Evolutionary conservation across 35 echinoderm and acorn worm genomes (phyloP).

Genomic region (Diadema setosum): DNA sequence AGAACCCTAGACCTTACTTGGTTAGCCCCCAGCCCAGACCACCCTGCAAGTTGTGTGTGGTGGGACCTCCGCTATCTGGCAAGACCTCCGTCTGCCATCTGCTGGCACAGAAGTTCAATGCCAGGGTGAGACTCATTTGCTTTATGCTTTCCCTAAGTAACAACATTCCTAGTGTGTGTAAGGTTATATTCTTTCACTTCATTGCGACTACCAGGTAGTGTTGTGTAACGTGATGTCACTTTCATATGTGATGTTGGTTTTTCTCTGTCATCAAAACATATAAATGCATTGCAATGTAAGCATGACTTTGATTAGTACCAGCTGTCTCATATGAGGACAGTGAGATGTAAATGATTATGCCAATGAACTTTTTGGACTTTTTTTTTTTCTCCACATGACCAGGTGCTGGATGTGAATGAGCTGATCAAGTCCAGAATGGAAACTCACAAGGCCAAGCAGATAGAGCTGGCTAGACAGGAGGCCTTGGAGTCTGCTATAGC

Average conservation of each 20-base stretch:
- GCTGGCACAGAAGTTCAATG: constrained; percentile 91
- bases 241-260: too few relatives aligned
- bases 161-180: too few relatives aligned
- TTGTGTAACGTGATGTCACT: too few relatives aligned
- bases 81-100: constrained; percentile 80
- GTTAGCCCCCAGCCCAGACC: constrained; percentile 93
- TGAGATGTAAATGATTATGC: too few relatives aligned
- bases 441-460: constrained; percentile 89
- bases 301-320: too few relatives aligned
- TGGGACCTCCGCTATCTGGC: constrained; percentile 86
- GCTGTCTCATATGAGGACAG: too few relatives aligned
- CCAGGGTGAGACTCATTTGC: constrained; percentile 58
- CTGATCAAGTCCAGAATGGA: constrained; percentile 86
- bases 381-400: background rate
- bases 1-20: constrained; percentile 90
- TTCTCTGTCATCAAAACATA: too few relatives aligned
- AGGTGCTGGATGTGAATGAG: constrained; percentile 92
- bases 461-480: constrained; percentile 83
- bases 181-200: too few relatives aligned
- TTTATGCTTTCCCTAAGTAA: too few relatives aligned
- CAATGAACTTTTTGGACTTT: too few relatives aligned
- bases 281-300: too few relatives aligned
- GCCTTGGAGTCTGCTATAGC: constrained; percentile 87
- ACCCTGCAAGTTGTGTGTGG: constrained; percentile 90
- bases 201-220: too few relatives aligned